phyloP scores from a whole-genome alignment of 1,140 invertebrate genomes.

The Orussus abietinus region DNA sequence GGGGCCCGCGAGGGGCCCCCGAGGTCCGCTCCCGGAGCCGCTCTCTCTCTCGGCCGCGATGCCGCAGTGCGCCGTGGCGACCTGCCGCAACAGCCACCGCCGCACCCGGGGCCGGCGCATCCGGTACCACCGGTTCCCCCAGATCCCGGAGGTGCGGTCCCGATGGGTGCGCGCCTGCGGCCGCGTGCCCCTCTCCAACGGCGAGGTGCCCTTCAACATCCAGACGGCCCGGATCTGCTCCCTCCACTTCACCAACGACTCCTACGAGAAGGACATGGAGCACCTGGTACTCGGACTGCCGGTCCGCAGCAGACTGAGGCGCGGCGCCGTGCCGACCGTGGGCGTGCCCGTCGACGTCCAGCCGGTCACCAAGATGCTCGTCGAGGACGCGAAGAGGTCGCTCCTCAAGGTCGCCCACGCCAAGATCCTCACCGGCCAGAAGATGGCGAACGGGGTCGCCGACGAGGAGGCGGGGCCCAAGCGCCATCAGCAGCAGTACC shows the following conservation, averaged over 20 bases:
- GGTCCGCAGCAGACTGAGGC: constrained; percentile 52
- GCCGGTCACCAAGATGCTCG: constrained; percentile 47
- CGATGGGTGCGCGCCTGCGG: constrained; percentile 57
- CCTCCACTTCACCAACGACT: constrained; percentile 54
- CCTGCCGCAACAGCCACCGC: constrained; percentile 58
- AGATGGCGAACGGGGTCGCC: constrained; percentile 6
- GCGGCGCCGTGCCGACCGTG: constrained; percentile 56
- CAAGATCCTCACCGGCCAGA: constrained; percentile 30
- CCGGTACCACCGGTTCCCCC: constrained; percentile 59
- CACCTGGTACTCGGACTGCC: constrained; percentile 58
- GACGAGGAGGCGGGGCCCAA: constrained; percentile 8
- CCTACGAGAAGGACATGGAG: constrained; percentile 59
- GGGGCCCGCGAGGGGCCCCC: constrained; percentile 10
- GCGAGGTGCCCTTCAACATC: constrained; percentile 53
- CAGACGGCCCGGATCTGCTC: constrained; percentile 59
- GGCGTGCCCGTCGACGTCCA: constrained; percentile 54
- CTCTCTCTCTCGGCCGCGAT: no score
- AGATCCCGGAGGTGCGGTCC: constrained; percentile 52
- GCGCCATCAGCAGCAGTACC: constrained; percentile 14
- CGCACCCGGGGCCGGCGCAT: constrained; percentile 57
- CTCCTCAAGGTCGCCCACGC: constrained; percentile 43
- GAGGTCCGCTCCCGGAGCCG: background rate
- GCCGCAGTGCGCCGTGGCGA: constrained; percentile 59
- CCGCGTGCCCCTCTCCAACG: constrained; percentile 47
- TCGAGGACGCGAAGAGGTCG: constrained; percentile 48